phyloP scores from a whole-genome alignment of 2,888 invertebrate species.

The Dione juno region DNA sequence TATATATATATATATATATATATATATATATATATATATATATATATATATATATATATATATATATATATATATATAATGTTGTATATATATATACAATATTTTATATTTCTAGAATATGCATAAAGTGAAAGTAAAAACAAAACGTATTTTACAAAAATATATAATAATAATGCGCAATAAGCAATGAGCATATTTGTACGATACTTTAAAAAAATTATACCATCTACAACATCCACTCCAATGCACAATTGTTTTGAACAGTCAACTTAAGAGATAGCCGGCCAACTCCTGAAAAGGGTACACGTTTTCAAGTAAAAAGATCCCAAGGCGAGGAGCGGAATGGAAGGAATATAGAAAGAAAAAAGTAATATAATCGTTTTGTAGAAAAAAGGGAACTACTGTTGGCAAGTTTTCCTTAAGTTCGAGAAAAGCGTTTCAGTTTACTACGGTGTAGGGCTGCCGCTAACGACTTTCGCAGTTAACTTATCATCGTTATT shows the following conservation, averaged over 20 bases:
- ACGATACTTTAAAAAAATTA: background rate
- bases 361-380: constrained; percentile 57
- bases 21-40: too few species aligned
- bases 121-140: too few species aligned
- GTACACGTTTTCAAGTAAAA: constrained; percentile 80
- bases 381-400: constrained; percentile 72
- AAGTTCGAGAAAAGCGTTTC: constrained; percentile 61
- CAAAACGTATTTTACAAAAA: too few species aligned
- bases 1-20: too few species aligned
- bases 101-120: too few species aligned
- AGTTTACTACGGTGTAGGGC: constrained; percentile 56
- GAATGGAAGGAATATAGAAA: constrained; percentile 51
- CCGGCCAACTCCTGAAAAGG: constrained; percentile 80
- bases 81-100: background rate
- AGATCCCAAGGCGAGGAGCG: constrained; percentile 65
- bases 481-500: constrained; percentile 41
- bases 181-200: too few species aligned
- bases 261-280: constrained; percentile 81
- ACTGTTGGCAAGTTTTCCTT: constrained; percentile 78
- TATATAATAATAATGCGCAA: too few species aligned
- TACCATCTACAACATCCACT: constrained; percentile 47
- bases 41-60: too few species aligned
- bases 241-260: constrained; percentile 57
- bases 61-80: too few species aligned
- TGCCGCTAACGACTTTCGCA: constrained; percentile 54